Evolutionary conservation across 1,140 invertebrate species (phyloP), one percentile per base, ranked within the genome.

Genomic region (Trissolcus basalis): DNA sequence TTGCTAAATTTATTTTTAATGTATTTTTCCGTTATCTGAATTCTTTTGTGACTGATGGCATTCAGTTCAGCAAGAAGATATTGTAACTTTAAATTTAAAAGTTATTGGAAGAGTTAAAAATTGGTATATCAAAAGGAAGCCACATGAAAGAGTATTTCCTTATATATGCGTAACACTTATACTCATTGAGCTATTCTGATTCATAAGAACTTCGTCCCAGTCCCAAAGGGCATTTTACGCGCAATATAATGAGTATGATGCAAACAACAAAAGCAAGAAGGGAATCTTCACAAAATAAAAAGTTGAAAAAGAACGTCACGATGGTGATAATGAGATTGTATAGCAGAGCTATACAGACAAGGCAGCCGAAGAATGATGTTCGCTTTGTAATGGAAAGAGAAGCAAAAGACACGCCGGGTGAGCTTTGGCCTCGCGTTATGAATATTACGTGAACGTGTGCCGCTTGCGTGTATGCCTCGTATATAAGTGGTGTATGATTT

Each of bases 401-500:
- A 12, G n/a, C 32, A 53, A 36, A 44, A 67, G 27, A 51, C 47
- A 48, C 19, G 19, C 19, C 19, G 19, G 19, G 19, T 27, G 19
- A 63, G 41, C 63, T 65, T 69, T 43, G 48, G 50, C 55, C 65
- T 69, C 45, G 35, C 65, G 33, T 83, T 80, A 83, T 79, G 70
- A 74, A 77, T 80, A 80, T 80, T 82, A 80, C 78, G 76, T 76
- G 83, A 83, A 85, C 83, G 84, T 78, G 76, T 81, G 83, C 82
- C 81, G 80, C 71, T 83, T 83, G 84, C 82, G 84, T 85, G 85
- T 81, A 79, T 58, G 64, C 67, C 65, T 49, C 27, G 56, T 49
- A 75, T 82, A 81, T 85, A 86, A 87, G 84, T 81, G 80, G 84
- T 86, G 83, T 87, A 85, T 87, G 86, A 87, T 87, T 86, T 86